Conservation (phyloP, 2,113 vertebrate species). For the Rallus limicola region DNA sequence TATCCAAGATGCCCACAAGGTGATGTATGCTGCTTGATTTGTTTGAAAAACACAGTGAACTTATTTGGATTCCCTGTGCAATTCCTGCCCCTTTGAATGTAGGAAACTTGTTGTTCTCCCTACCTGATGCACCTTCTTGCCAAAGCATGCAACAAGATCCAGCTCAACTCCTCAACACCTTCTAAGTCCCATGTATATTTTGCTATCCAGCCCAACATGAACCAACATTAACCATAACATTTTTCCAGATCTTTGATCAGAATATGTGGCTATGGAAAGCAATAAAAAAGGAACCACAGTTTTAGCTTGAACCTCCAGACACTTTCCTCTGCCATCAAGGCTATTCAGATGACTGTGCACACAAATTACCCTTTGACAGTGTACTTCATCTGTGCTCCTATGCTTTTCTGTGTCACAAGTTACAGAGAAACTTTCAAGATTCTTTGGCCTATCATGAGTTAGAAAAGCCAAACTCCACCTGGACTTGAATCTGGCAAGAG, state of each 20-base stretch:
- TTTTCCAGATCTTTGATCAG: not conserved
- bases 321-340: not conserved
- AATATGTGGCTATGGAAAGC: no score
- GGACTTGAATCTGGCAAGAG: not conserved
- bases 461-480: not conserved
- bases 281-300: not conserved
- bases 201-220: not conserved
- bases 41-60: not conserved
- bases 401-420: fast-evolving
- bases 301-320: not conserved
- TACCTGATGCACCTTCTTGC: not conserved
- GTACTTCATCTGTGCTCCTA: not conserved
- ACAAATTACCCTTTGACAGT: not conserved
- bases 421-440: not conserved
- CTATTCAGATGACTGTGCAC: not conserved
- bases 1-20: not conserved
- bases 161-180: no score
- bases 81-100: not conserved
- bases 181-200: not conserved
- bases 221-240: not conserved
- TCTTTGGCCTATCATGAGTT: not conserved
- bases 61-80: fast-evolving
- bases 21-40: not conserved
- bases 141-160: not conserved
- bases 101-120: not conserved